Base-by-base conservation (phyloP, 2,888 invertebrate species). In the Melieria picta region DNA sequence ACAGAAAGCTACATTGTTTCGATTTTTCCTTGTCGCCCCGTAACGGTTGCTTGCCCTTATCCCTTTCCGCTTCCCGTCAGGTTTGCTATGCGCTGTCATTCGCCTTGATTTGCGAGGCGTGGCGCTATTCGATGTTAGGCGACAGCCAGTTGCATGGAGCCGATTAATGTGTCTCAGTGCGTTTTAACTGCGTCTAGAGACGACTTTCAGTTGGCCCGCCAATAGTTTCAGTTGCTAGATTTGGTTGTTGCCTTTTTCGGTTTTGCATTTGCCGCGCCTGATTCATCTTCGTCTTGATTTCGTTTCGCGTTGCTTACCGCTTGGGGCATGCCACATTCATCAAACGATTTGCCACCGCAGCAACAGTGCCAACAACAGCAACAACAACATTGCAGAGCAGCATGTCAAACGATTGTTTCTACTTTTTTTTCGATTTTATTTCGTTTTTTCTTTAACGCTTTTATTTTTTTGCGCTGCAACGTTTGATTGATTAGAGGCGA, bases 401-500 rank as follows among this genome's bases (percentile, higher is more conserved):
- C 6, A 7, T 50, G 42, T 76, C 75, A 74, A 67, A 77, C 79
- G 77, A 80, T 79, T 80, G 80, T 80, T 80, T 78, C 74, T 42
- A 52, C 65, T 77, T 75, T 65, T 70, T 55, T 66, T 70, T 72
- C 72, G 60, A 67, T 72, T 69, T 69, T 65, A 65, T 72, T 72
- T 65, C 30, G 13, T 30, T 67, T 58, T 58, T 61, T 45, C 7
- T 16, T 63, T 62, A 30, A 7, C 45, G 9, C 10, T 30, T 43
- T n/a, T 5, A 5, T 63, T 58, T 48, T 57, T 67, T 58, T 65
- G 58, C 58, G 60, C 55, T 65, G 56, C 46, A 16, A 66, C 69
- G 71, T 80, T 81, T 82, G 82, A 82, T 82, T 82, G 82, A 82
- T 82, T 82, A 82, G 80, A 82, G 80, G 79, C 78, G 70, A 72